Conservation (phyloP, 2,797 vertebrate species). For the Microchirus variegatus region DNA sequence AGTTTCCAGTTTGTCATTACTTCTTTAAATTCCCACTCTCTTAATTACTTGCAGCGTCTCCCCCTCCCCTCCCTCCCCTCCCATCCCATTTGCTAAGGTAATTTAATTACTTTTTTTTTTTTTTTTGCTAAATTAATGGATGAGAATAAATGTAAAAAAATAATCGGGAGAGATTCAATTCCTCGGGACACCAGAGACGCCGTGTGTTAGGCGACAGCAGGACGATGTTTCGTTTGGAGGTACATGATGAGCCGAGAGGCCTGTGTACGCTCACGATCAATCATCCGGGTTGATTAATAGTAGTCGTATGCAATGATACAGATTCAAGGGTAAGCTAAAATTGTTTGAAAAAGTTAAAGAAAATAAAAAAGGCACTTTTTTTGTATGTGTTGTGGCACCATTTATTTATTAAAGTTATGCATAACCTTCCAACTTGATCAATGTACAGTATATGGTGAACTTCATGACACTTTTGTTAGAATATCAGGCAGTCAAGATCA, state of each 20-base stretch:
- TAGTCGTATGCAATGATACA: slow-evolving; percentile 5
- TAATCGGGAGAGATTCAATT: no score
- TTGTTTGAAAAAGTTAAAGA: slow-evolving; percentile 25
- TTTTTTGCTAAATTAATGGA: no score
- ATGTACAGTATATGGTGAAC: slow-evolving; percentile 79
- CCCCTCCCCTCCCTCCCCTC: no score
- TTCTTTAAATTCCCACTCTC: no score
- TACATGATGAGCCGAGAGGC: not conserved
- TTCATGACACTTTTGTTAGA: slow-evolving; percentile 73
- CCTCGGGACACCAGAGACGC: no score
- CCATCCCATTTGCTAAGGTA: no score
- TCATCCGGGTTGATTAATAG: slow-evolving; percentile 18
- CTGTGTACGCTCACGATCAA: not conserved
- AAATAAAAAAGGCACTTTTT: slow-evolving; percentile 35
- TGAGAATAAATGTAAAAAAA: no score
- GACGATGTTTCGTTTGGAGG: not conserved
- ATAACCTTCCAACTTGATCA: slow-evolving; percentile 79
- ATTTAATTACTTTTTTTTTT: no score
- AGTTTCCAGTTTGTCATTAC: no score
- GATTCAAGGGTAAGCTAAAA: slow-evolving; percentile 19
- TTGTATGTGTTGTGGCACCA: slow-evolving; percentile 71
- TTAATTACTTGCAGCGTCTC: no score
- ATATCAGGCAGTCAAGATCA: slow-evolving; percentile 67
- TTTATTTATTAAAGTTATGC: slow-evolving; percentile 83
- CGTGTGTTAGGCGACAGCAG: no score